Percentiles rank a stretch among this genome's conserved stretches.
Evolutionary conservation across 2,888 invertebrate genomes (phyloP).

Genomic region (Campoletis raptor): DNA sequence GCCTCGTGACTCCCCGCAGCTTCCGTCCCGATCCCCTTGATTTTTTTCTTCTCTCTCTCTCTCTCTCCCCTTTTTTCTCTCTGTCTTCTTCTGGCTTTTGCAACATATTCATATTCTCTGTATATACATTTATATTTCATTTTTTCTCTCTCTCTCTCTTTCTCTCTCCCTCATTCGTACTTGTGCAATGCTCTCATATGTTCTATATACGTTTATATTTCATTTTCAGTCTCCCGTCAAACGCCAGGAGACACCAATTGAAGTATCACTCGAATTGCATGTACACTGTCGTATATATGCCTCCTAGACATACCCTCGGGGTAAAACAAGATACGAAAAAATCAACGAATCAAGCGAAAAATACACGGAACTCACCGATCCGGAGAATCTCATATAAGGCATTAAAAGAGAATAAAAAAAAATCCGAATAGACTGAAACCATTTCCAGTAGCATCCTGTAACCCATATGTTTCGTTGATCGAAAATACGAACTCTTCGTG

Average conservation of each 20-base stretch:
- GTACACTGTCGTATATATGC: background rate
- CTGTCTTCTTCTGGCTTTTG: background rate
- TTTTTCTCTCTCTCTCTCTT: background rate
- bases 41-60: background rate
- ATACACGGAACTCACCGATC: conserved; percentile 5
- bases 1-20: conserved; percentile 44
- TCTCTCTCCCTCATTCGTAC: background rate
- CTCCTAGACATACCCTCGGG: background rate
- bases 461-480: background rate
- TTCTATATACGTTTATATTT: conserved; percentile 9
- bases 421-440: background rate
- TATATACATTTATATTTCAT: background rate
- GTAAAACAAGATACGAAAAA: background rate
- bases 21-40: conserved; percentile 3
- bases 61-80: background rate
- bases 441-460: conserved; percentile 4
- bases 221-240: conserved; percentile 40
- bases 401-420: background rate
- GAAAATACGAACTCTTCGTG: background rate
- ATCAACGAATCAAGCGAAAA: conserved; percentile 3
- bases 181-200: background rate
- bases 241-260: conserved; percentile 15
- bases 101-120: background rate
- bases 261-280: conserved; percentile 15
- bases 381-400: background rate